These are phyloP conservation scores for Drosophila orosa DNA, from an alignment of 1,140 invertebrate species.

Conservation along the genomic window DNA sequence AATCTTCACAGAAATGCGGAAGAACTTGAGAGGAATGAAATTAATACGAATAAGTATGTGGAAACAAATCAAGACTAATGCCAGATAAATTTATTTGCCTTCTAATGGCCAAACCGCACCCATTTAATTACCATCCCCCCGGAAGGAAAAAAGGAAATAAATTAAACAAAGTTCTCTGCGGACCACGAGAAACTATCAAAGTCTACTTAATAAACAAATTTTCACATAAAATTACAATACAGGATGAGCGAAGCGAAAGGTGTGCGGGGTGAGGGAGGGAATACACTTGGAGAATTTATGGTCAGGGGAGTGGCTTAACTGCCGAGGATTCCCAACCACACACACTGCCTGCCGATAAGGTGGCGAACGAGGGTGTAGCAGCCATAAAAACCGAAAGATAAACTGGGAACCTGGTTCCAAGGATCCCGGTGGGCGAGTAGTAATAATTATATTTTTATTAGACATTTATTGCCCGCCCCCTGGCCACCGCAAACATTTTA, in stretches of 20 bases:
- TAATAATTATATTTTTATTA: constrained; percentile 84
- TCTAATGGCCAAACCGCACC: constrained; percentile 73
- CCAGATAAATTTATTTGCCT: constrained; percentile 57
- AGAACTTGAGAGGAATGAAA: constrained; percentile 17
- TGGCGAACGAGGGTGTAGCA: constrained; percentile 38
- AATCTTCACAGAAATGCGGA: constrained; percentile 8
- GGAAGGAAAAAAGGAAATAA: constrained; percentile 77
- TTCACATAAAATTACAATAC: constrained; percentile 78
- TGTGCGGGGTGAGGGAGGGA: constrained; percentile 6
- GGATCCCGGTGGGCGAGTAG: constrained; percentile 57
- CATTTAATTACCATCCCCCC: constrained; percentile 77
- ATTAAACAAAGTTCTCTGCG: constrained; percentile 58
- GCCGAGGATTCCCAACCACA: constrained; percentile 42
- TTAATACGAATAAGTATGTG: constrained; percentile 53
- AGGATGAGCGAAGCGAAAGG: constrained; percentile 34
- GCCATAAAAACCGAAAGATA: constrained; percentile 72
- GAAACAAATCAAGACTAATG: constrained; percentile 78
- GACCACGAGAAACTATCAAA: constrained; percentile 65
- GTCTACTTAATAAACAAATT: constrained; percentile 83
- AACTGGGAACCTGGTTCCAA: constrained; percentile 34
- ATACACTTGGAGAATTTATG: constrained; percentile 79
- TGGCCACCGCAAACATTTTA: constrained; percentile 68
- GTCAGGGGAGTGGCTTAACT: constrained; percentile 73
- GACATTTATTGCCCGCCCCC: constrained; percentile 80
- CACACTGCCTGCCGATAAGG: constrained; percentile 32